Conservation (phyloP, 2,888 invertebrate species). For the Chrysomela aeneicollis region DNA sequence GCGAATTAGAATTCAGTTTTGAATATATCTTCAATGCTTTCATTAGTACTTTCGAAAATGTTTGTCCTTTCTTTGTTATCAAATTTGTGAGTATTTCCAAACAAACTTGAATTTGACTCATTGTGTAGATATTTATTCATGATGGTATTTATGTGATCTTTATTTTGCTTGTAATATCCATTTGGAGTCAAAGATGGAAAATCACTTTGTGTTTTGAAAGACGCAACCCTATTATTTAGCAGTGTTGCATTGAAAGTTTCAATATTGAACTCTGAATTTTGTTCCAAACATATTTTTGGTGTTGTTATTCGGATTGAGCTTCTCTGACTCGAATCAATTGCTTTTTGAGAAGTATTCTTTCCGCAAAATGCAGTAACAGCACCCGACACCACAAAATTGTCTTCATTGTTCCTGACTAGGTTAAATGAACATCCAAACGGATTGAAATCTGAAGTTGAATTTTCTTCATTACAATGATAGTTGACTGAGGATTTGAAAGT, state of each 20-base stretch:
- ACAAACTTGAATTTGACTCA: neutral
- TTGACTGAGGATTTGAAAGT: constrained; percentile 41
- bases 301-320: neutral
- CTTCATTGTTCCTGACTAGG: neutral
- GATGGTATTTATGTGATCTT: constrained; percentile 38
- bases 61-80: constrained; percentile 3
- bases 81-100: neutral
- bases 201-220: neutral
- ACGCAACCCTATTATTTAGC: neutral
- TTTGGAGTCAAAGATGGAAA: constrained; percentile 36
- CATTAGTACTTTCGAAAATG: constrained; percentile 25
- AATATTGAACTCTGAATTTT: neutral
- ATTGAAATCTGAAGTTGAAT: constrained; percentile 5
- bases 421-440: neutral
- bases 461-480: neutral
- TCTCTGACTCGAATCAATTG: neutral
- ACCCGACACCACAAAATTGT: neutral
- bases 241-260: constrained; percentile 1
- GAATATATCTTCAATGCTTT: constrained; percentile 22
- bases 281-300: neutral
- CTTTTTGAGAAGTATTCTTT: neutral
- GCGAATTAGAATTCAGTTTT: too few relatives aligned
- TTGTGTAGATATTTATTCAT: constrained; percentile 37
- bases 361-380: neutral
- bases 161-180: constrained; percentile 45